Base-by-base conservation (phyloP, 2,888 invertebrate species). In the Chloroclysta siterata region DNA sequence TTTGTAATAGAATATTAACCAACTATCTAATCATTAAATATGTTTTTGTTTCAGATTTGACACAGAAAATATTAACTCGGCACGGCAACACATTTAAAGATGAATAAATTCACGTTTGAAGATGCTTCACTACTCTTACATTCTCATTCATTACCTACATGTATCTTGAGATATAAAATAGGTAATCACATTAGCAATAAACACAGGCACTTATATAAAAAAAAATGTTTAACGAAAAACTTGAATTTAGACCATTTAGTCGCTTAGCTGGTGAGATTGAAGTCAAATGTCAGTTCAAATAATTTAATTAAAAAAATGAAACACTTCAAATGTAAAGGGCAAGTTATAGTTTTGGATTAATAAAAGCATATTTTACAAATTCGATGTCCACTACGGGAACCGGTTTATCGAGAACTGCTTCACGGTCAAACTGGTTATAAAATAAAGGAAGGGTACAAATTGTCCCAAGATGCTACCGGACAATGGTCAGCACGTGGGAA, bases 401-500 rank as follows among this genome's bases (percentile, higher is more conserved):
- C 59, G 75, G 82, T 84, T 83, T 71, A 69, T 55, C 28, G 29
- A 60, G n/a, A 54, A 50, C 1, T 2, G 13, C 22, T 46, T 61
- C 59, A 73, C 70, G 54, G 46, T 68, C 73, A 77, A 76, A 75
- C 73, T 47, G 60, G 77, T 80, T 68, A 44, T 79, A 75, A 69
- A 73, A 66, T 63, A 63, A 73, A 71, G 72, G 52, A 70, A 79
- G 81, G 76, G 74, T 69, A 63, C 68, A 69, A 73, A 59, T 64
- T 73, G 70, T 74, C 77, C 66, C 55, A 66, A 68, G 70, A 72
- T 64, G 69, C 57, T 60, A 70, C 72, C 69, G 84, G 82, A 76
- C 82, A 77, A 72, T 71, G 83, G 82, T 78, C 83, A 83, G 53
- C 39, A 70, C 74, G 82, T 82, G 83, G 73, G 82, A 83, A 82